A percentile compares a stretch with the other conserved stretches of the same genome.
Evolutionary conservation across 2,113 vertebrate genomes (phyloP).

Genomic region (Toxostoma redivivum): DNA sequence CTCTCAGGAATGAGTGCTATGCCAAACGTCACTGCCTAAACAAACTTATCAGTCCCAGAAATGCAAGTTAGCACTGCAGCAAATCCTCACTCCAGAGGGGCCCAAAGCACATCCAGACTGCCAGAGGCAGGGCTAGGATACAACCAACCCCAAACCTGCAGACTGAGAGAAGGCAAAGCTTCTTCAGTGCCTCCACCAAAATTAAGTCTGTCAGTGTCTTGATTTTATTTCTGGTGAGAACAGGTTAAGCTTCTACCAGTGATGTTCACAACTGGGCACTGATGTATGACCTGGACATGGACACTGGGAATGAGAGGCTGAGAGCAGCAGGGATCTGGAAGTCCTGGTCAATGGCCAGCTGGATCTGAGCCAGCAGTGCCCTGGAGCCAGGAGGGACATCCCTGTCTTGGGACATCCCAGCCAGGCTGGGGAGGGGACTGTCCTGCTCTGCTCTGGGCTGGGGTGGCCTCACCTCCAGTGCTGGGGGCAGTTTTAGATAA

Average conservation of each 20-base stretch:
- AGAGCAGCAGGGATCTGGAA: not conserved
- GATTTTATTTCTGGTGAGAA: not conserved
- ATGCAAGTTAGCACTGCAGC: not conserved
- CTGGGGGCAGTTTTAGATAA: not conserved
- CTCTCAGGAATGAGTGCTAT: not conserved
- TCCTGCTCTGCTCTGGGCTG: not conserved
- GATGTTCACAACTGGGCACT: not conserved
- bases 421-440: not conserved
- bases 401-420: not conserved
- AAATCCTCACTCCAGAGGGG: not conserved
- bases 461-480: accelerated
- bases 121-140: not conserved
- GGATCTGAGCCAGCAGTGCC: not conserved
- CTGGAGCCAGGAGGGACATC: not conserved
- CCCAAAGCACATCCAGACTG: not conserved
- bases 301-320: not conserved
- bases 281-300: accelerated
- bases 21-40: slow-evolving; percentile 5
- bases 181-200: not conserved
- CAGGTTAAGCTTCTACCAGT: not conserved
- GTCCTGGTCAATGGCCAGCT: accelerated
- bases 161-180: not conserved
- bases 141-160: not conserved
- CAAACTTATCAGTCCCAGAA: slow-evolving; percentile 34
- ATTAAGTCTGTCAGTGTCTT: not conserved